These are phyloP conservation scores for Morpho achilles DNA, from an alignment of 2,888 invertebrate species.

Conservation along the genomic window DNA sequence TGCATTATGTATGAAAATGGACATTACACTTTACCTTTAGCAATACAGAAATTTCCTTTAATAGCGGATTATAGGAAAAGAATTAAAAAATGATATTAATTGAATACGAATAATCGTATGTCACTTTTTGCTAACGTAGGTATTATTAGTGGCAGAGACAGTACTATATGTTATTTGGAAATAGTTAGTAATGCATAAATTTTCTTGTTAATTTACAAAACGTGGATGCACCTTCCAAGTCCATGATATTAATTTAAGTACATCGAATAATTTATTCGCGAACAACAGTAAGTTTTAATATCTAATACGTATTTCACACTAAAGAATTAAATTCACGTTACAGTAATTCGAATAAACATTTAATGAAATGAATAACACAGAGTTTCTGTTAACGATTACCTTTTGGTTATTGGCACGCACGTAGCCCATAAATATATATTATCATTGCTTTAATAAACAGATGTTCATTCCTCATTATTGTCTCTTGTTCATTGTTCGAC, in stretches of 20 bases:
- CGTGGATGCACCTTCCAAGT: background rate
- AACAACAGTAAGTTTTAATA: background rate
- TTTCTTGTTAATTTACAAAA: background rate
- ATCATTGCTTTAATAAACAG: constrained; percentile 27
- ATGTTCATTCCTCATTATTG: constrained; percentile 66
- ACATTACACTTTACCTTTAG: no score
- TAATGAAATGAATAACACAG: constrained; percentile 24
- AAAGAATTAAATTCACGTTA: constrained; percentile 2
- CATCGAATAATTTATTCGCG: constrained; percentile 13
- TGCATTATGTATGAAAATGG: no score
- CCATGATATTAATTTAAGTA: constrained; percentile 20
- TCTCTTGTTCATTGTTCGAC: constrained; percentile 51
- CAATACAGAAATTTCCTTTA: no score
- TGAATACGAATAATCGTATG: no score
- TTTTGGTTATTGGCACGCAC: background rate
- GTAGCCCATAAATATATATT: background rate
- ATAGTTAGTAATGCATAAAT: no score
- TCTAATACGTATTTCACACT: no score
- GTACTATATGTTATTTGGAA: no score
- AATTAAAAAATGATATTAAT: no score
- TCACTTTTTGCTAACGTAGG: no score
- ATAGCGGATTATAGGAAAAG: no score
- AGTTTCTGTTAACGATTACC: constrained; percentile 14
- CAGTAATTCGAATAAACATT: constrained; percentile 15
- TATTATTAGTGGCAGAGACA: no score